phyloP scores from a whole-genome alignment of 2,888 invertebrate species.

The Lymantria dispar region DNA sequence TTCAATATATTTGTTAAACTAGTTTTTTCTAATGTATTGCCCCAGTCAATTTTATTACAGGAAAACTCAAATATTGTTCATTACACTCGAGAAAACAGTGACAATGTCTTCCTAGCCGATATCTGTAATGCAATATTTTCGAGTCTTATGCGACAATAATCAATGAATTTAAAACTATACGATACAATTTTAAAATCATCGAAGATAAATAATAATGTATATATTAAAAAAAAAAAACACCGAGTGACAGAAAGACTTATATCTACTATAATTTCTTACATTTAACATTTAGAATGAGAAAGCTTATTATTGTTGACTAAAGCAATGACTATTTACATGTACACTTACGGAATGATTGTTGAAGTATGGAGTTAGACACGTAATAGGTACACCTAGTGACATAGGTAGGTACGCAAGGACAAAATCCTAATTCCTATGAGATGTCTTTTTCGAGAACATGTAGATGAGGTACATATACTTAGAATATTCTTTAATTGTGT shows the following conservation, averaged over 20 bases:
- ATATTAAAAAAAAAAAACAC: constrained; percentile 28
- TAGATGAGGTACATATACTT: constrained; percentile 9
- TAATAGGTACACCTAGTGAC: constrained; percentile 4
- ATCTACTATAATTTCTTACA: constrained; percentile 39
- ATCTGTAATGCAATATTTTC: background rate
- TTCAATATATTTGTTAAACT: too few species aligned
- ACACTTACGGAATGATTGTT: constrained; percentile 55
- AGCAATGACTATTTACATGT: constrained; percentile 62
- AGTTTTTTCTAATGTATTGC: too few species aligned
- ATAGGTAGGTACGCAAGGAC: background rate
- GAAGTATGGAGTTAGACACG: constrained; percentile 58
- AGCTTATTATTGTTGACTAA: constrained; percentile 42
- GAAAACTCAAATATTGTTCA: too few species aligned
- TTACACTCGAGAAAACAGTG: too few species aligned
- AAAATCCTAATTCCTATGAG: background rate
- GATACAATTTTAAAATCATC: constrained; percentile 16
- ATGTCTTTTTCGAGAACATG: background rate
- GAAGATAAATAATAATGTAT: constrained; percentile 7
- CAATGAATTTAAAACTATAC: background rate
- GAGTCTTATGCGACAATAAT: background rate
- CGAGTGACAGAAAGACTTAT: constrained; percentile 31
- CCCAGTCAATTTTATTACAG: too few species aligned
- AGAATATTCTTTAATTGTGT: constrained; percentile 27
- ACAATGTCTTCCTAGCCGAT: background rate
- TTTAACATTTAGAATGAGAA: constrained; percentile 44